A percentile compares a stretch with the other conserved stretches of the same genome.
Conservation (phyloP, 1,140 invertebrate species). For the Caerostris extrusa region DNA sequence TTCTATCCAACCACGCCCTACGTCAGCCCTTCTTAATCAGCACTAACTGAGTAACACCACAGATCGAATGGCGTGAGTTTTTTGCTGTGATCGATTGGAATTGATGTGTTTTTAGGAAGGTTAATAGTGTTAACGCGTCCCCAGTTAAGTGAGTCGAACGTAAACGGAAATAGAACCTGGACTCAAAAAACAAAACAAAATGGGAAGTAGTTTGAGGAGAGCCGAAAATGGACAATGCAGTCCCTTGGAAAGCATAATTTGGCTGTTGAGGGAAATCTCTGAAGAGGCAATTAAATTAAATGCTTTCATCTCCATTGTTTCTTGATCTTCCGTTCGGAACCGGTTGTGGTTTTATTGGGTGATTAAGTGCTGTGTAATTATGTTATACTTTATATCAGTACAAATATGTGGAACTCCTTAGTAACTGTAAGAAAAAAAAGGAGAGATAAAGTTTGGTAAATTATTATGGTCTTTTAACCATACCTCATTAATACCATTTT, state of each 20-base stretch:
- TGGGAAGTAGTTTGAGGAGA: not conserved
- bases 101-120: not conserved
- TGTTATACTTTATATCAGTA: too few relatives aligned
- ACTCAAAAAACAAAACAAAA: not conserved
- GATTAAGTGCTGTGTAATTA: too few relatives aligned
- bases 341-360: not conserved
- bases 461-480: too few relatives aligned
- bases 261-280: not conserved
- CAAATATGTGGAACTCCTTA: too few relatives aligned
- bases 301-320: not conserved
- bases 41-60: not conserved
- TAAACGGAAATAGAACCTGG: not conserved
- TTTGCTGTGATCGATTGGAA: not conserved
- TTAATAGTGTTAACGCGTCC: not conserved
- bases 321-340: not conserved
- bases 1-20: not conserved
- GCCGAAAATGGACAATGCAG: not conserved
- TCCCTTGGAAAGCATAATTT: slow-evolving; percentile 1
- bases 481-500: too few relatives aligned
- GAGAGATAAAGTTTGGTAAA: too few relatives aligned
- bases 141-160: not conserved
- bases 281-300: slow-evolving; percentile 29
- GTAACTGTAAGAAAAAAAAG: too few relatives aligned
- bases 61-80: too few relatives aligned
- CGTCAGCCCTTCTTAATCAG: too few relatives aligned